Base-by-base conservation (phyloP, 2,113 vertebrate genomes). In the Stomatorhinus ivindoensis region DNA sequence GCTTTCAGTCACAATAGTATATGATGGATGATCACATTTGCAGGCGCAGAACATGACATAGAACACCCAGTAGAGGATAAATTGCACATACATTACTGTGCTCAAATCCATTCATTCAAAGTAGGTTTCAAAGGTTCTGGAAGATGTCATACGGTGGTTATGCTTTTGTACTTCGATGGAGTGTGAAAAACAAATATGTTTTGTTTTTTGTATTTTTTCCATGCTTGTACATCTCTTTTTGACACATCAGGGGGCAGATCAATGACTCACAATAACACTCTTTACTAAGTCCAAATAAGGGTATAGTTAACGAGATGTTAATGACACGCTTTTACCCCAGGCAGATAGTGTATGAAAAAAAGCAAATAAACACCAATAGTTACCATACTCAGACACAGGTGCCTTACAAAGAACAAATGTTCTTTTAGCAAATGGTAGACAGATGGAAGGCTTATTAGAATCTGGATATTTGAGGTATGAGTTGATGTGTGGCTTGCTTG, bases 371-470 rank as follows among this genome's bases (percentile, higher is more conserved):
- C 44, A 85, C 4, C 3, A 47, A 85, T 27, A 27, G 83, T 85
- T n/a, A 13, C 10, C 24, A 24, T 42, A n/a, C 11, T 21, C 47
- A 6, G 8, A 86, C 46, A 85, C 19, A 85, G 24, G 39, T 85
- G 82, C 46, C 42, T n/a, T n/a, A 46, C 10, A n/a, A 9, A n/a
- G 46, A 85, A 46, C 39, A 48, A 85, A 85, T 85, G 82, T 85
- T 85, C 82, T 48, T 47, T 85, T 48, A 85, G 82, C 17, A 85
- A 24, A 85, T 85, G 44, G 82, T 48, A 85, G 82, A 85, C 82
- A 85, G 82, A 85, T 85, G 82, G 9, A 85, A 39, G 47, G 82
- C 82, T 47, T 48, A 47, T 85, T 85, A 85, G 44, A 24, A 44
- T 48, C 42, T 48, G 82, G 82, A 44, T 48, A 48, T 44, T 27